Base-by-base conservation (phyloP, 2,888 invertebrate genomes). In the Pristionchus fissidentatus region DNA sequence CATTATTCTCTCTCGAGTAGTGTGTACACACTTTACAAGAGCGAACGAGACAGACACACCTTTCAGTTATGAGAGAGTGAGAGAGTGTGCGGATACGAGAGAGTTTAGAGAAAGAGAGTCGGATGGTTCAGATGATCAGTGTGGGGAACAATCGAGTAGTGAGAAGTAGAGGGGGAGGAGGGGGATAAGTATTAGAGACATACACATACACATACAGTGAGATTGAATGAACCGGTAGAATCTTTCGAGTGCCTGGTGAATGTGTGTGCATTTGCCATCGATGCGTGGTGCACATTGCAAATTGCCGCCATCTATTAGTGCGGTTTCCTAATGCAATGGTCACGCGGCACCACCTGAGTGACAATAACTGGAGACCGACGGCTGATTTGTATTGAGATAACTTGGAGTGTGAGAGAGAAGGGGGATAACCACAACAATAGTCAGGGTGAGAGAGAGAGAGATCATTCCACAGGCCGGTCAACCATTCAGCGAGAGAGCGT, bases 211-310 rank as follows among this genome's bases (percentile, higher is more conserved):
- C n/a, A n/a, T n/a, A n/a, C 70, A 41, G 70, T 32, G 73, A 70
- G 41, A 49, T 38, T 38, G 38, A 70, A 4, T 32, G 66, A 66
- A 8, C 35, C 4, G 22, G 38, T 26, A 29, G 60, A 38, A 66
- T n/a, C 70, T 41, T 70, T 70, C 70, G 43, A 70, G 70, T 70
- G 38, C 66, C 43, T 43, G 29, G 15, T 46, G 46, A 26, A 35
- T 73, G 46, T 46, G 43, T 29, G 49, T 29, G 49, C n/a, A 29
- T n/a, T 29, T 38, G 46, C 26, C 43, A 49, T 46, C 22, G 75
- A 19, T 77, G 75, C 75, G 32, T 49, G 75, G 75, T 77, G 75
- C 32, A 26, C 46, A 49, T 77, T 22, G 49, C 75, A 46, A 49
- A 77, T 77, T 77, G 75, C 1, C 26, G 10, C 29, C 4, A n/a